Evolutionary conservation across 2,797 vertebrate genomes (phyloP).

Genomic region (Serranus cabrilla): DNA sequence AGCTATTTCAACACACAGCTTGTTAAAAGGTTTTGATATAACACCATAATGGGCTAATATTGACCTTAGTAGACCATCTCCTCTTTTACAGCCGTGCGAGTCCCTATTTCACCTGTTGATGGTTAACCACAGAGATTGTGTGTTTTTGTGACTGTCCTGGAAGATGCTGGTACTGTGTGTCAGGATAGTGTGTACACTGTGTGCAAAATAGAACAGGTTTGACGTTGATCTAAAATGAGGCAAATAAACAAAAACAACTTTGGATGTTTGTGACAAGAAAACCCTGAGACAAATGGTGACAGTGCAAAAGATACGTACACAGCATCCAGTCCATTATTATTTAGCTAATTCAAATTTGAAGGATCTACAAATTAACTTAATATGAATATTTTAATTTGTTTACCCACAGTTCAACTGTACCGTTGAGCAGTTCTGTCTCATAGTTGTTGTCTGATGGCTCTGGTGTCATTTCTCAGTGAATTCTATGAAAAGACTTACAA

Average conservation of each 20-base stretch:
- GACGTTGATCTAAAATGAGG: background rate
- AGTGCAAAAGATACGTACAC: background rate
- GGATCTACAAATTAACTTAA: background rate
- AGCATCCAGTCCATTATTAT: background rate
- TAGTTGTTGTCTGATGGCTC: background rate
- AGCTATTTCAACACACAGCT: conserved; percentile 18
- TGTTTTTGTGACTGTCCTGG: conserved; percentile 4
- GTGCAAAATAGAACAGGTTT: background rate
- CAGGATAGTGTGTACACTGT: background rate
- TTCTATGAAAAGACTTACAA: too few relatives aligned
- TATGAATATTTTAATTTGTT: too few relatives aligned
- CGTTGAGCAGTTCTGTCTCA: background rate
- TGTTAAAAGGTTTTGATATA: conserved; percentile 58
- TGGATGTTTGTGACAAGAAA: background rate
- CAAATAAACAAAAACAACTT: background rate
- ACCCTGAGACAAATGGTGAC: background rate
- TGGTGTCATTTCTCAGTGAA: conserved; percentile 1
- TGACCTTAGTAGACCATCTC: conserved; percentile 65
- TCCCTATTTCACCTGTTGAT: conserved; percentile 58
- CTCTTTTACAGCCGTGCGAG: conserved; percentile 40
- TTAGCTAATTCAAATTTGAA: background rate
- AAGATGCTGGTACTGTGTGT: conserved; percentile 4
- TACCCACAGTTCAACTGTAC: background rate
- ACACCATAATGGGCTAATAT: conserved; percentile 76
- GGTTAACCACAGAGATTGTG: conserved; percentile 59